Base-by-base conservation (phyloP, 2,113 vertebrate species). In the Leiothrix lutea region DNA sequence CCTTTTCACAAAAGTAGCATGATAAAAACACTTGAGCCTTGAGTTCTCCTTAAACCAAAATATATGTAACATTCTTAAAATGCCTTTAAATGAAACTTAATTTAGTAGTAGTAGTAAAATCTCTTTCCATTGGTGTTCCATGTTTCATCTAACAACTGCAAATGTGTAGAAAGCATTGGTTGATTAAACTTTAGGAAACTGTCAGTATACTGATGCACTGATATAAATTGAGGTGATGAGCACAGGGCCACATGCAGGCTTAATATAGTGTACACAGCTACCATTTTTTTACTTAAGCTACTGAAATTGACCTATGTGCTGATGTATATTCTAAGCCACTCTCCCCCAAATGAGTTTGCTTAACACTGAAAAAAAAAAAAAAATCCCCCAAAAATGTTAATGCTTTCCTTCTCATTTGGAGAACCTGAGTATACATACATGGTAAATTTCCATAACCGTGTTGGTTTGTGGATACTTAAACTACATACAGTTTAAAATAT, bases 171-270 rank as follows among this genome's bases (percentile, higher is more conserved):
- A 90, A 86, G 35, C 18, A 22, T 2, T 45, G 74, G 35, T 18
- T 94, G 81, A 90, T 93, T 83, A 88, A 73, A 51, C 72, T 60
- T 92, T 48, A 86, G 71, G 51, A 87, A 95, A 80, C 24, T 91
- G 42, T 67, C 38, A 6, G 19, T 51, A 22, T 40, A 17, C 10
- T 70, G 15, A 47, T 51, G 58, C 50, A 51, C 14, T 42, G 50
- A 24, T 38, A 38, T 53, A 90, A 95, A 88, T 40, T 35, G 50
- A 82, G 20, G 50, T 50, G 62, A 82, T 72, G 62, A 75, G 40
- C 40, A 38, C 1, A 53, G 10, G 24, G 7, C 26, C 29, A 18
- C 24, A 29, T 21, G 15, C 20, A 82, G 42, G 31, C 29, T 61
- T 25, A 35, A 72, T 48, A 26, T 2, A 42, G 9, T 6, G 3